Conservation (phyloP, 1,140 invertebrate species). For the Eueides isabella region DNA sequence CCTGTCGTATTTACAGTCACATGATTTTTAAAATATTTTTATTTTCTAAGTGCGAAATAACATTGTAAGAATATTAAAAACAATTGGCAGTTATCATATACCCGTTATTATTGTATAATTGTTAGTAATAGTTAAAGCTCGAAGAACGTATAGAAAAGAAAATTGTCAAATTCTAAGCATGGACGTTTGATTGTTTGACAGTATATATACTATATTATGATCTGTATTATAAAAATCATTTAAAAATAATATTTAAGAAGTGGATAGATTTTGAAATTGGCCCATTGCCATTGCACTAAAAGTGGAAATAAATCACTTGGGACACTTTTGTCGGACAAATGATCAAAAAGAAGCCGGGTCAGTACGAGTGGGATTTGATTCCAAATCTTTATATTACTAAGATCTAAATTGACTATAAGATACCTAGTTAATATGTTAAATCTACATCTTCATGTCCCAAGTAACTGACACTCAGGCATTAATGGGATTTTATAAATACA, state of each 20-base stretch:
- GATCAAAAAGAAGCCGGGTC: slow-evolving; percentile 63
- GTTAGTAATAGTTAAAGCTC: no score
- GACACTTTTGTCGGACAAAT: slow-evolving; percentile 72
- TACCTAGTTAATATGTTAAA: slow-evolving; percentile 20
- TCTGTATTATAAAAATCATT: neutral
- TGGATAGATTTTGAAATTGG: slow-evolving; percentile 57
- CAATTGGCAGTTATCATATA: no score
- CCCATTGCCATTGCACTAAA: slow-evolving; percentile 78
- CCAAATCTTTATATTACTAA: slow-evolving; percentile 50
- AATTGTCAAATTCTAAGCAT: neutral
- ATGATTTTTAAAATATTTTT: no score
- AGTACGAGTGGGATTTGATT: slow-evolving; percentile 44
- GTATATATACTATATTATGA: neutral
- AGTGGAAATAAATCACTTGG: slow-evolving; percentile 76
- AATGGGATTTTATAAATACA: neutral
- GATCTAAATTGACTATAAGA: slow-evolving; percentile 45
- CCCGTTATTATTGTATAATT: no score
- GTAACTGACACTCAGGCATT: neutral
- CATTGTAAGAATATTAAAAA: no score
- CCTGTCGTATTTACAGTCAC: no score
- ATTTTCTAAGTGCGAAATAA: no score
- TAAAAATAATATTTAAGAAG: neutral
- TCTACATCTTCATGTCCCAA: slow-evolving; percentile 18
- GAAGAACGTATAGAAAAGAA: no score
- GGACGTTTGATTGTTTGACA: neutral